Conservation (phyloP, 2,888 invertebrate species). For the Chrysotoxum bicinctum region DNA sequence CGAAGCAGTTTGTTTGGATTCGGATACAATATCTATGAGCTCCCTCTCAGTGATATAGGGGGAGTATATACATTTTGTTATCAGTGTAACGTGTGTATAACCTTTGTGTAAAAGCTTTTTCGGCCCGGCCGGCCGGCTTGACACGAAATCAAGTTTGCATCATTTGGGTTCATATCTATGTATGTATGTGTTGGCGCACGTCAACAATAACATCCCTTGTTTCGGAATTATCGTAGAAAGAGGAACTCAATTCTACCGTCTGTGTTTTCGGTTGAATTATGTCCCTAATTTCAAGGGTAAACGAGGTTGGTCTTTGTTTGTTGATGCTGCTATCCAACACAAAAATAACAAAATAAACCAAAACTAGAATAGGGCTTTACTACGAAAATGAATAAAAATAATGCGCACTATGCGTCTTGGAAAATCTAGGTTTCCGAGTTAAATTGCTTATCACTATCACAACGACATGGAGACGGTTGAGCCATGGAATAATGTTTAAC, state of each 20-base stretch:
- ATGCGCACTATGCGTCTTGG: constrained; percentile 36
- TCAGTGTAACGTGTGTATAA: constrained; percentile 19
- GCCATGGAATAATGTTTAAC: too few relatives aligned
- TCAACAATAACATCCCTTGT: constrained; percentile 45
- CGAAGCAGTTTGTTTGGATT: constrained; percentile 12
- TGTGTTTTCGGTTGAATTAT: constrained; percentile 46
- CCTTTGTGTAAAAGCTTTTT: constrained; percentile 19
- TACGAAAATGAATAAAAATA: background rate
- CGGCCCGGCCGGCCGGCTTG: background rate
- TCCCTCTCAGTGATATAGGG: background rate
- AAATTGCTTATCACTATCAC: background rate
- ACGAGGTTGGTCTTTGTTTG: constrained; percentile 30
- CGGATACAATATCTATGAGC: constrained; percentile 9
- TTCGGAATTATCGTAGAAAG: constrained; percentile 27
- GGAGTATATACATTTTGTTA: constrained; percentile 19
- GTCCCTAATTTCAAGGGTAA: constrained; percentile 8
- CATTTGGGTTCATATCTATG: background rate
- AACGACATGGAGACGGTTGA: background rate
- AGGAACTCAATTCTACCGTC: constrained; percentile 48
- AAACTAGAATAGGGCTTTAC: background rate
- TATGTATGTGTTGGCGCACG: background rate
- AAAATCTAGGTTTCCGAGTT: constrained; percentile 39
- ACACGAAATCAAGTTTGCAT: background rate
- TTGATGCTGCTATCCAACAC: constrained; percentile 13
- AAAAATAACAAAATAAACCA: background rate